These are phyloP conservation scores for Rachycentron canadum DNA, from an alignment of 2,797 vertebrate genomes.

Conservation along the genomic window DNA sequence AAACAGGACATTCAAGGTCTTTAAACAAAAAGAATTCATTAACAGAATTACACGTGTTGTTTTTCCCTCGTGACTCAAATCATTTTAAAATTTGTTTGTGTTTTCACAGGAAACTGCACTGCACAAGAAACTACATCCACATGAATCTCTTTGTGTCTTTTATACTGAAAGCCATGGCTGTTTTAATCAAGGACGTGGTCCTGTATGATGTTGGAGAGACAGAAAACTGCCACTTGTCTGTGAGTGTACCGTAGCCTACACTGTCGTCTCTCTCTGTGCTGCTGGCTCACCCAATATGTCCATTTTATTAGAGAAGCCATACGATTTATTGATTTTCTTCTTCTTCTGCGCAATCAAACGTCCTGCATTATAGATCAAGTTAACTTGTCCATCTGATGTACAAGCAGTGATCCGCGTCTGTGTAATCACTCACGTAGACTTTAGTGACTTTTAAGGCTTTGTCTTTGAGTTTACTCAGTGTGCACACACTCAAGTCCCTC, in stretches of 20 bases:
- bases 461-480: slow-evolving; percentile 65
- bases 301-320: background rate
- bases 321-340: slow-evolving; percentile 15
- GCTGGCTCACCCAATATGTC: background rate
- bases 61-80: background rate
- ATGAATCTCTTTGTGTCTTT: slow-evolving; percentile 96
- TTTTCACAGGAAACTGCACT: slow-evolving; percentile 92
- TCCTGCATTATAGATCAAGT: slow-evolving; percentile 6
- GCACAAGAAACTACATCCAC: slow-evolving; percentile 97
- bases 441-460: slow-evolving; percentile 50
- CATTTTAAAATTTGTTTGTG: slow-evolving; percentile 12
- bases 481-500: slow-evolving; percentile 44
- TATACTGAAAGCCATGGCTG: slow-evolving; percentile 92
- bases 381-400: background rate
- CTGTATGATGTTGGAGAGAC: slow-evolving; percentile 87
- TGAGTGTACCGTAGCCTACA: slow-evolving; percentile 79
- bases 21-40: slow-evolving; percentile 18
- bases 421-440: slow-evolving; percentile 18
- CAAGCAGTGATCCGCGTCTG: background rate
- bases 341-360: slow-evolving; percentile 4
- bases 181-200: slow-evolving; percentile 94
- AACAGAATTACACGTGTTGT: background rate
- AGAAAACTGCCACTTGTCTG: slow-evolving; percentile 87
- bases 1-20: slow-evolving; percentile 9
- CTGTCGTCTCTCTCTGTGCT: background rate